Conservation (phyloP, 1,140 invertebrate species). For the Rhyzopertha dominica region DNA sequence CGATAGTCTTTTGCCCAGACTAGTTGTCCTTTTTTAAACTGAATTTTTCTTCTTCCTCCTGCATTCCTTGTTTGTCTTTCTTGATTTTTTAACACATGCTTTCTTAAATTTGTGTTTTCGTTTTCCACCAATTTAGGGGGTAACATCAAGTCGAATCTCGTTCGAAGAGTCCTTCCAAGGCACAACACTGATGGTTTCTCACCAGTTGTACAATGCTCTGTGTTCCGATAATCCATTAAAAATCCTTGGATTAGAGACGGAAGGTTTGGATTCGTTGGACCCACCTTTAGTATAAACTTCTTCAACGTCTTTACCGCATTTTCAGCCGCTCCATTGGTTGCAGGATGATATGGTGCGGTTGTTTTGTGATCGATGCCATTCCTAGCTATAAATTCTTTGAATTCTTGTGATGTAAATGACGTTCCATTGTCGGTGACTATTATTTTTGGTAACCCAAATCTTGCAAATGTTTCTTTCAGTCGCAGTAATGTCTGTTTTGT, state of each 20-base stretch:
- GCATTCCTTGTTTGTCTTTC: slow-evolving; percentile 2
- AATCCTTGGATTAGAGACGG: slow-evolving; percentile 11
- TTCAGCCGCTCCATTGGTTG: slow-evolving; percentile 43
- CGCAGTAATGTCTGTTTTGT: slow-evolving; percentile 17
- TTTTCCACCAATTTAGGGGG: too few species aligned
- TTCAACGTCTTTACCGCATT: slow-evolving; percentile 44
- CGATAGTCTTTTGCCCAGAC: slow-evolving; percentile 11
- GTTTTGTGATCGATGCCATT: slow-evolving; percentile 22
- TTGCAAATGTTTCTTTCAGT: slow-evolving; percentile 15
- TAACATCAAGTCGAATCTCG: slow-evolving; percentile 17
- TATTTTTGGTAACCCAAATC: slow-evolving; percentile 17
- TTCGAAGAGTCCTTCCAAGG: slow-evolving; percentile 23
- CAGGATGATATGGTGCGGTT: slow-evolving; percentile 37
- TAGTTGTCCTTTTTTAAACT: slow-evolving; percentile 4
- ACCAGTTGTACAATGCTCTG: slow-evolving; percentile 22
- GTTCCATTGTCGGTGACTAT: slow-evolving; percentile 19
- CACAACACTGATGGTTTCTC: slow-evolving; percentile 20
- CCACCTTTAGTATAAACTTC: slow-evolving; percentile 34
- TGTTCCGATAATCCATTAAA: slow-evolving; percentile 29
- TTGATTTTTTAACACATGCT: slow-evolving; percentile 1
- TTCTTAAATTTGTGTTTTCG: not conserved
- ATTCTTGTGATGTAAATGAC: slow-evolving; percentile 19
- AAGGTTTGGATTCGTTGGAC: slow-evolving; percentile 7
- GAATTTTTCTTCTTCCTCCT: not conserved
- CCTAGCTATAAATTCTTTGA: slow-evolving; percentile 18